phyloP scores from a whole-genome alignment of 2,888 invertebrate genomes.

The Gymnocheta viridis region DNA sequence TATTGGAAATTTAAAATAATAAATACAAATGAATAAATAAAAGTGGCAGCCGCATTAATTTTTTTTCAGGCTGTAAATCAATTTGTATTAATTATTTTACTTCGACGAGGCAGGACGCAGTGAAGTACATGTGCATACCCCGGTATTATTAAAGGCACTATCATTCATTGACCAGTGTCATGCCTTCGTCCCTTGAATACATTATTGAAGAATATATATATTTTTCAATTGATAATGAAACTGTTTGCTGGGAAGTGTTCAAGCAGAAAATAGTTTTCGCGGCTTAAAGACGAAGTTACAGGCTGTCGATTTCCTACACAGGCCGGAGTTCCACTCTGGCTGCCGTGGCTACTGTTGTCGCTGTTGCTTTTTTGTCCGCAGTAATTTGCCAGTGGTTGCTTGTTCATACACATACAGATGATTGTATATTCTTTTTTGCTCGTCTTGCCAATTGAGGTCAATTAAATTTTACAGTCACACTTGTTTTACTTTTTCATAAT shows the following conservation, averaged over 20 bases:
- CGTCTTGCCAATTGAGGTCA: background rate
- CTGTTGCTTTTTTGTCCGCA: background rate
- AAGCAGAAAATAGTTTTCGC: background rate
- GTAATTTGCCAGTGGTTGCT: background rate
- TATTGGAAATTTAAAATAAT: no score
- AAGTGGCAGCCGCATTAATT: no score
- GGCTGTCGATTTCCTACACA: background rate
- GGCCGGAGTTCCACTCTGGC: background rate
- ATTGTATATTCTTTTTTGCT: background rate
- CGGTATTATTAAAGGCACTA: no score
- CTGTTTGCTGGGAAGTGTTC: background rate
- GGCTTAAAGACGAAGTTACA: background rate
- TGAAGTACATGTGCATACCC: no score
- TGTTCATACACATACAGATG: background rate
- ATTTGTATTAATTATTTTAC: no score
- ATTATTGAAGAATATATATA: background rate
- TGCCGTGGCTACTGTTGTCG: background rate
- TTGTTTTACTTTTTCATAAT: background rate
- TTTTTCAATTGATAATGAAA: background rate
- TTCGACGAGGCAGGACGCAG: no score
- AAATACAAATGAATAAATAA: no score
- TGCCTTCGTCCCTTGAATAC: no score
- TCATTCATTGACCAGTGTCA: no score
- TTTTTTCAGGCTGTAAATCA: no score
- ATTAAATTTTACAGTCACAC: background rate